Percentiles rank a stretch among this genome's conserved stretches.
Evolutionary conservation across 1,140 invertebrate genomes (phyloP).

Genomic region (Brachionus rotundiformis): DNA sequence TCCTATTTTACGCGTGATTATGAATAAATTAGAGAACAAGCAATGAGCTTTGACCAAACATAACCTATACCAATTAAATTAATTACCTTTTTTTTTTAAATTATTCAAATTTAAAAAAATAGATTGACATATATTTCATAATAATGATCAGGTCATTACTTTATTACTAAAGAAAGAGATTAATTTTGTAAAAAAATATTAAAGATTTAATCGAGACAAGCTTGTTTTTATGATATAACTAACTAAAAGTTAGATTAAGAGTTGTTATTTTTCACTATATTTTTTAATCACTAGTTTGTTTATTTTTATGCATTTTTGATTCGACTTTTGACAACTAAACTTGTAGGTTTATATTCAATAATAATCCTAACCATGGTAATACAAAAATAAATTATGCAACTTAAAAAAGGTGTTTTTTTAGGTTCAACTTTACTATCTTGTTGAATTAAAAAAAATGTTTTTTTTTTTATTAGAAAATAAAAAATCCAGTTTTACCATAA

Average conservation of each 20-base stretch:
- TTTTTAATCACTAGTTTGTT: neutral
- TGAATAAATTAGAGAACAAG: conserved; percentile 7
- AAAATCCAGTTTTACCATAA: too few relatives aligned
- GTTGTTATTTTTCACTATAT: neutral
- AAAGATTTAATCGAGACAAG: neutral
- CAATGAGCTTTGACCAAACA: neutral
- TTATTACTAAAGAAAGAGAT: neutral
- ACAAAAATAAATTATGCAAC: neutral
- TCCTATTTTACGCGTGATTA: neutral
- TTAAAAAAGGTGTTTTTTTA: neutral
- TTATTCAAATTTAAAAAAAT: conserved; percentile 7
- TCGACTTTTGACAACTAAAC: neutral
- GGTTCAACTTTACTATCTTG: neutral
- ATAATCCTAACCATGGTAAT: neutral
- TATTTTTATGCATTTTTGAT: neutral
- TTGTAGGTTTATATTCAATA: neutral
- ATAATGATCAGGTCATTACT: neutral
- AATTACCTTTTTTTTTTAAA: neutral
- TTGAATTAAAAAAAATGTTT: too few relatives aligned
- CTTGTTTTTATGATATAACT: neutral
- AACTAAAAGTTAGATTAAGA: neutral
- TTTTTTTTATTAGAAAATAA: neutral
- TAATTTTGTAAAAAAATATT: neutral
- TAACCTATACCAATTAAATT: neutral
- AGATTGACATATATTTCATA: neutral